phyloP scores from a whole-genome alignment of 2,888 invertebrate species.

The Cybosia mesomella region DNA sequence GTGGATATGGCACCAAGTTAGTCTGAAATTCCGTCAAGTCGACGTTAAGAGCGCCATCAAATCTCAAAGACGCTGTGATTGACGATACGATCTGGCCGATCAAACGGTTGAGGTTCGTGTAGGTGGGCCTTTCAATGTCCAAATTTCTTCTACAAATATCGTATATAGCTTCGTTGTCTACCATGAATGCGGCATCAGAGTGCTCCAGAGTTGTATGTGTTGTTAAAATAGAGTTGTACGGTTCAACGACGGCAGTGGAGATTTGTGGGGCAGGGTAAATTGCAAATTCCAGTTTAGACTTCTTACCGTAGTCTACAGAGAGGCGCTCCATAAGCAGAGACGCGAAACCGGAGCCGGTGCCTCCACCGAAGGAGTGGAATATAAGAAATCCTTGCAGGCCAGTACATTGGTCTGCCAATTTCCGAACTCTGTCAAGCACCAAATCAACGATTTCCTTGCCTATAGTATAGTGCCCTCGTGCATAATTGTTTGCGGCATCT shows the following conservation, averaged over 20 bases:
- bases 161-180: conserved; percentile 95
- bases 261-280: conserved; percentile 98
- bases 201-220: conserved; percentile 98
- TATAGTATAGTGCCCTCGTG: conserved; percentile 98
- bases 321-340: conserved; percentile 97
- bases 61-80: conserved; percentile 96
- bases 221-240: conserved; percentile 98
- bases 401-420: conserved; percentile 95
- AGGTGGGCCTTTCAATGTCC: conserved; percentile 97
- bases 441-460: conserved; percentile 97
- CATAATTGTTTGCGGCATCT: conserved; percentile 99
- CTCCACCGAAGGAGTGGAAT: conserved; percentile 97
- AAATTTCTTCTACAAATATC: conserved; percentile 97
- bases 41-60: conserved; percentile 96
- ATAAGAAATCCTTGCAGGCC: conserved; percentile 96
- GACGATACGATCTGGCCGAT: conserved; percentile 98
- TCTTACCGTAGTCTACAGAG: conserved; percentile 98
- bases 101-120: conserved; percentile 97
- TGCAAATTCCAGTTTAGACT: conserved; percentile 97
- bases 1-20: conserved; percentile 96
- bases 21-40: conserved; percentile 98
- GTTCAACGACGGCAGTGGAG: conserved; percentile 96
- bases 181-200: conserved; percentile 98
- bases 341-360: conserved; percentile 98
- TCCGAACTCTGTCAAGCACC: conserved; percentile 94